Conservation (phyloP, 1,140 invertebrate species). For the Drosophila albomicans region DNA sequence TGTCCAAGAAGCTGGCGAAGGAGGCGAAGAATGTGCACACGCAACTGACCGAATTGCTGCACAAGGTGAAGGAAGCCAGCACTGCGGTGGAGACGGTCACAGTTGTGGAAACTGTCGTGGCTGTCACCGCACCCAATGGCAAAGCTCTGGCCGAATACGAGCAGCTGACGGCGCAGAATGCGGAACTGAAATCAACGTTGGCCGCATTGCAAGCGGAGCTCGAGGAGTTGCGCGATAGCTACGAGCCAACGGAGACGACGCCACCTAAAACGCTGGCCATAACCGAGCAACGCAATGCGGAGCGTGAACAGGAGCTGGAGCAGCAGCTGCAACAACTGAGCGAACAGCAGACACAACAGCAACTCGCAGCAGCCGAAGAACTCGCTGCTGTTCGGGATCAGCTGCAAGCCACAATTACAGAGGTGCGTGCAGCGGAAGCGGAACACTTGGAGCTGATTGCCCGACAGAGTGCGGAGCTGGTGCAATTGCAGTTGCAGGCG, state of each 20-base stretch:
- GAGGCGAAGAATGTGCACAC: slow-evolving; percentile 78
- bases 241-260: slow-evolving; percentile 12
- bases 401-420: slow-evolving; percentile 32
- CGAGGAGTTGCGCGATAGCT: slow-evolving; percentile 51
- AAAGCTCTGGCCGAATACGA: slow-evolving; percentile 84
- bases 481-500: slow-evolving; percentile 53
- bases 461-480: slow-evolving; percentile 48
- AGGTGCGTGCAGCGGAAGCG: slow-evolving; percentile 33
- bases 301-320: slow-evolving; percentile 4
- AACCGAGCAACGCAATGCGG: background rate
- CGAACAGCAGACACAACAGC: slow-evolving; percentile 1
- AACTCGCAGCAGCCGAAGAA: background rate
- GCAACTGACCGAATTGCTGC: slow-evolving; percentile 73
- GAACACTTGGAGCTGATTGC: slow-evolving; percentile 53
- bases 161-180: slow-evolving; percentile 85
- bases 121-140: slow-evolving; percentile 78
- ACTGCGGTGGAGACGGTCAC: slow-evolving; percentile 82
- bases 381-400: slow-evolving; percentile 18
- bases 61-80: slow-evolving; percentile 85
- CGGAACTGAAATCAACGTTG: slow-evolving; percentile 69
- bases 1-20: slow-evolving; percentile 79
- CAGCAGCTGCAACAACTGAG: slow-evolving; percentile 18
- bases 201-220: slow-evolving; percentile 56
- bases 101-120: slow-evolving; percentile 78
- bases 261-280: slow-evolving; percentile 17